Evolutionary conservation across 2,888 invertebrate species (phyloP).

Genomic region (Allygus modestus): DNA sequence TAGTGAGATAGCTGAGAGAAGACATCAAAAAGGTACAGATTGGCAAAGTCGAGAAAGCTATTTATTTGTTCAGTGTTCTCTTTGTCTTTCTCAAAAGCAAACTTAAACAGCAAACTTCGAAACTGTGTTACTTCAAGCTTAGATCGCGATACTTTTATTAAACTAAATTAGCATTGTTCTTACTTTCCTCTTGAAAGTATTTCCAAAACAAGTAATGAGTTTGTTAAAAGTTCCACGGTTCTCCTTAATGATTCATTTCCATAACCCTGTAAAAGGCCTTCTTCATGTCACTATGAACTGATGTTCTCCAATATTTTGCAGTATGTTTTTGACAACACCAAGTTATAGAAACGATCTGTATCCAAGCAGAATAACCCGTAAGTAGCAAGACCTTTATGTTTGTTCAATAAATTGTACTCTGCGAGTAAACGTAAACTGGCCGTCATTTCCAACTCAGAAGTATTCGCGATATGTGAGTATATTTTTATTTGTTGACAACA

Average conservation of each 20-base stretch:
- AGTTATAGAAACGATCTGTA: too few species aligned
- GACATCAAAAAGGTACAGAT: conserved; percentile 3
- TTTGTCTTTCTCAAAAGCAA: conserved; percentile 37
- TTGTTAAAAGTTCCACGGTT: conserved; percentile 20
- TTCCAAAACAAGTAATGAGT: conserved; percentile 21
- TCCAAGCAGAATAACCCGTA: too few species aligned
- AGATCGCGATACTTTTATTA: conserved; percentile 34
- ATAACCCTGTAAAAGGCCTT: neutral
- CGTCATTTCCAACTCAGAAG: too few species aligned
- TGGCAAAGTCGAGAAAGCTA: conserved; percentile 18
- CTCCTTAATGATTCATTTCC: neutral
- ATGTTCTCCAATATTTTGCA: too few species aligned
- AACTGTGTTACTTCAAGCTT: conserved; percentile 36
- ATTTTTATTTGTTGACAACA: too few species aligned
- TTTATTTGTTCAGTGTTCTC: conserved; percentile 39
- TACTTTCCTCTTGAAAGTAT: conserved; percentile 26
- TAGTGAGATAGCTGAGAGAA: neutral
- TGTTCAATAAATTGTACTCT: too few species aligned
- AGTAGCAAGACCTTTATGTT: too few species aligned
- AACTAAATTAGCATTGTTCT: conserved; percentile 41
- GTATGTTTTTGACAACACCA: too few species aligned
- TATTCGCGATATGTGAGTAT: too few species aligned
- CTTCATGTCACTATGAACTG: too few species aligned
- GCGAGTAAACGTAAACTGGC: too few species aligned
- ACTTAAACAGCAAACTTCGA: conserved; percentile 20